Base-by-base conservation (phyloP, 92 coral and sea anemone species). In the Actinostola sp. region DNA sequence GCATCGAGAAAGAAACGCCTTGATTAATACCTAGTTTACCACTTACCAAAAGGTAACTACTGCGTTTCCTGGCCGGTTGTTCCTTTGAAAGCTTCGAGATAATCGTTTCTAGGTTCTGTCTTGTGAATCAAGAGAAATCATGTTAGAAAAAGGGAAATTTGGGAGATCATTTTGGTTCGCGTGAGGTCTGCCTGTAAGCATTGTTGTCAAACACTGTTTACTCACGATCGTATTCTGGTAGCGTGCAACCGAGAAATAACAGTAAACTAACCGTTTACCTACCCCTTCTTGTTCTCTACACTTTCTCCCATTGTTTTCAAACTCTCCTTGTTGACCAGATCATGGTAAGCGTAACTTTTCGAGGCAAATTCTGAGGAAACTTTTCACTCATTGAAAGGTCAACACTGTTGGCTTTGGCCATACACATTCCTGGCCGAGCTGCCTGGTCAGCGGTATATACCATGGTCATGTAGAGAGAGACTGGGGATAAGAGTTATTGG, bases 51-150 rank as follows among this genome's bases (percentile, higher is more conserved):
- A 95, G 84, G 58, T 88, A 88, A 61, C 92, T 90, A 73, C 87
- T 88, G 20, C 95, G 90, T 41, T 76, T 81, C 27, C 91, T 96
- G 77, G 93, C 80, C 76, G 97, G 97, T 61, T 95, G 93, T 55
- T 95, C 99, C 61, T 84, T 95, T 15, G 99, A 87, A 58, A 95
- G 90, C 83, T 95, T 95, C 61, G 99, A 95, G 62, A 95, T 89
- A 7, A 95, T 95, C 55, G 97, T 95, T 71, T 95, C 99, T 49
- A 95, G 75, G 82, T 95, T 95, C 71, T 95, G 99, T 67, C 99
- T 95, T 68, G 30, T 57, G 53, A 82, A 45, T 29, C 77, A 76
- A 59, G 50, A 75, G 42, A 69, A 78, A 76, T 21, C 21, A 70
- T 28, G 51, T 72, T 44, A 72, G 49, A 62, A 56, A 36, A 60